Evolutionary conservation across 2,113 vertebrate species (phyloP).

Genomic region (Smithornis capensis): DNA sequence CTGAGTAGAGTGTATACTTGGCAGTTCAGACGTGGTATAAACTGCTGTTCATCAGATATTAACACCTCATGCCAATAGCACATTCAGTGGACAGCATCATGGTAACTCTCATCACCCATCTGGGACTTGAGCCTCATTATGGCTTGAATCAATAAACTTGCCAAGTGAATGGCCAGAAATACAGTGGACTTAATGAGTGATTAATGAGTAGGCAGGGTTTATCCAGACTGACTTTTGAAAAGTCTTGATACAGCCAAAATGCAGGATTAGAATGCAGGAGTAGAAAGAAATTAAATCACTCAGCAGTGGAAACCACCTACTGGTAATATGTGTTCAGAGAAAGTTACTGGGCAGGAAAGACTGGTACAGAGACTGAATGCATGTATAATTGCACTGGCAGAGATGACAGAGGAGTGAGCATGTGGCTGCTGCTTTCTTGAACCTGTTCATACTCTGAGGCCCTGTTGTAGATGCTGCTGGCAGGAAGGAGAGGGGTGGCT

Average conservation of each 20-base stretch:
- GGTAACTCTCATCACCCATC: background rate
- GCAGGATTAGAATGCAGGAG: background rate
- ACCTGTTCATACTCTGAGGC: background rate
- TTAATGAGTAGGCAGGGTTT: background rate
- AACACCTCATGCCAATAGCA: background rate
- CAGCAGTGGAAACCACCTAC: background rate
- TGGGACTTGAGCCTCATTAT: background rate
- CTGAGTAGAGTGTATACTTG: rapidly evolving
- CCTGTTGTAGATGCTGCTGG: background rate
- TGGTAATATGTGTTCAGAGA: background rate
- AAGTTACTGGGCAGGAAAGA: background rate
- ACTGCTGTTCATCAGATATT: background rate
- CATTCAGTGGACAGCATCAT: background rate
- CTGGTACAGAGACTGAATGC: background rate
- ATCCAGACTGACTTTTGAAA: background rate
- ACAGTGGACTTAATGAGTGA: background rate
- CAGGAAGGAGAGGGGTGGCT: background rate
- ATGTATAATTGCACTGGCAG: background rate
- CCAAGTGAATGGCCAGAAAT: background rate
- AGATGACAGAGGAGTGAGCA: background rate
- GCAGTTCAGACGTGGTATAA: background rate
- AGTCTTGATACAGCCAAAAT: background rate
- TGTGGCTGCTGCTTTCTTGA: background rate
- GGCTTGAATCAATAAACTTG: background rate
- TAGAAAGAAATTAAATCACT: background rate